Conservation (phyloP, 1,140 invertebrate genomes). For the Drosophila kanapiae region DNA sequence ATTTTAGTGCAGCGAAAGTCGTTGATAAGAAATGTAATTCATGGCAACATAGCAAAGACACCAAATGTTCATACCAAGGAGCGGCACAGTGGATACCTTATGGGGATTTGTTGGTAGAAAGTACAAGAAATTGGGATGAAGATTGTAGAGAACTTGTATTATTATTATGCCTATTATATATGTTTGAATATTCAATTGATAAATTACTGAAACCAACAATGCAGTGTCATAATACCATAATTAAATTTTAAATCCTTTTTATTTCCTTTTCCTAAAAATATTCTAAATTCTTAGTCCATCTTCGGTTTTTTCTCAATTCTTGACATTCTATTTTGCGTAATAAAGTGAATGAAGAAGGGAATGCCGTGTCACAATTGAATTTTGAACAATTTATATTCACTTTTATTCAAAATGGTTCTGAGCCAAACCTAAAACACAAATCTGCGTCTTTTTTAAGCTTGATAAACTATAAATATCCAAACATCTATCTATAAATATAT, state of each 20-base stretch:
- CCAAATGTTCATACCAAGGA: constrained; percentile 10
- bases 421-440: too few relatives aligned
- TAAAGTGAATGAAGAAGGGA: too few relatives aligned
- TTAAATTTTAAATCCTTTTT: not conserved
- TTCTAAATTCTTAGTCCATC: too few relatives aligned
- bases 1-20: constrained; percentile 47
- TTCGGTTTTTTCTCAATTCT: too few relatives aligned
- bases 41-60: constrained; percentile 45
- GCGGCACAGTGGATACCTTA: constrained; percentile 24
- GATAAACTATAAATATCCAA: too few relatives aligned
- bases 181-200: too few relatives aligned
- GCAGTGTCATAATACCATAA: not conserved
- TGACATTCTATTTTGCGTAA: too few relatives aligned
- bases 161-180: too few relatives aligned
- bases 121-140: too few relatives aligned
- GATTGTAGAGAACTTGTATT: not conserved
- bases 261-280: too few relatives aligned
- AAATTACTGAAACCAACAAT: not conserved
- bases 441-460: too few relatives aligned
- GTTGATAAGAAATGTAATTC: constrained; percentile 60
- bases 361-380: not conserved
- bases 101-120: not conserved
- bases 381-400: not conserved
- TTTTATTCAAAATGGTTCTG: not conserved
- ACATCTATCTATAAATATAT: too few relatives aligned